phyloP scores from a whole-genome alignment of 2,797 vertebrate genomes.

The Limnodromus scolopaceus region DNA sequence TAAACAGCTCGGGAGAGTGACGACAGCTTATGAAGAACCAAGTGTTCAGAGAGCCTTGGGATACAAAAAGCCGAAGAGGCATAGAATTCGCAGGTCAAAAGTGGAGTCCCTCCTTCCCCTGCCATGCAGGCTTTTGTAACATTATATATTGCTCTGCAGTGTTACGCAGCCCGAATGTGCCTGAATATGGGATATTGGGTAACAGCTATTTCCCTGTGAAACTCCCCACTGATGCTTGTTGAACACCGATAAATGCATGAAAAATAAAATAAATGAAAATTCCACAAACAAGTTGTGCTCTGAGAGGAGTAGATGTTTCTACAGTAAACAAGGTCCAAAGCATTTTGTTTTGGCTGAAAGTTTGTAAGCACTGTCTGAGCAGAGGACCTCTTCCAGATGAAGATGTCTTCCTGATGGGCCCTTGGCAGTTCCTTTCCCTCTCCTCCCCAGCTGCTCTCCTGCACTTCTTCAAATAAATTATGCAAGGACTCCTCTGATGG shows the following conservation, averaged over 20 bases:
- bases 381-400: not conserved
- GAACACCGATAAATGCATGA: not conserved
- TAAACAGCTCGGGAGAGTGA: not conserved
- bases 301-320: not conserved
- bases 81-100: not conserved
- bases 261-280: not conserved
- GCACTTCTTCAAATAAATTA: not conserved
- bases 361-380: not conserved
- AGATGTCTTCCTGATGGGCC: not conserved
- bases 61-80: not conserved
- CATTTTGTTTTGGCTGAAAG: not conserved
- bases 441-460: not conserved
- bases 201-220: not conserved
- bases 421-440: not conserved
- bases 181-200: not conserved
- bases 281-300: not conserved
- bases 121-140: not conserved
- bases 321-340: not conserved
- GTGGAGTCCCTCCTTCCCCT: not conserved
- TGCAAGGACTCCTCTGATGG: not conserved
- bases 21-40: not conserved
- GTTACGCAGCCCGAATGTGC: fast-evolving
- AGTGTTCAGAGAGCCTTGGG: not conserved
- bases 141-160: not conserved
- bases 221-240: not conserved